These are phyloP conservation scores for Temnothorax unifasciatus DNA, from an alignment of 2,888 invertebrate species.

Conservation along the genomic window DNA sequence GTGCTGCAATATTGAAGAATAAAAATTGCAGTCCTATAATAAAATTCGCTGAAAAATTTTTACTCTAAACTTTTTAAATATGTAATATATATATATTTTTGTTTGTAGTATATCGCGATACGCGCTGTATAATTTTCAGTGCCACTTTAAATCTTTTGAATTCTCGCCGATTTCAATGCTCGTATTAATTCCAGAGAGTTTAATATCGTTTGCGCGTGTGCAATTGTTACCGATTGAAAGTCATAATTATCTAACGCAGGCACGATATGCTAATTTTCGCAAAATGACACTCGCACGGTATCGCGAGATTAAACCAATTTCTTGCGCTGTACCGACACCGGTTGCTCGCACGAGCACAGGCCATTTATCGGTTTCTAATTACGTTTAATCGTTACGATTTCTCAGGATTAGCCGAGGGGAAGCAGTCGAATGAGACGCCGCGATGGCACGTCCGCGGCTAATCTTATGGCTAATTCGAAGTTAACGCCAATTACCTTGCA, in stretches of 20 bases:
- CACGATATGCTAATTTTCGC: slow-evolving; percentile 27
- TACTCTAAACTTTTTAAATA: no score
- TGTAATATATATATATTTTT: background rate
- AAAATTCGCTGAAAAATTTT: slow-evolving; percentile 4
- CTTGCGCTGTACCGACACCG: slow-evolving; percentile 53
- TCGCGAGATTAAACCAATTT: slow-evolving; percentile 63
- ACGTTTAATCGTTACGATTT: slow-evolving; percentile 73
- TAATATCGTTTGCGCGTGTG: background rate
- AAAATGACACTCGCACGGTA: slow-evolving; percentile 33
- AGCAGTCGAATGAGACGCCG: slow-evolving; percentile 65
- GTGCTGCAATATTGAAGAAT: background rate
- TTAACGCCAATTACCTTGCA: slow-evolving; percentile 65
- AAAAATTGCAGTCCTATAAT: background rate
- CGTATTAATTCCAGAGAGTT: background rate
- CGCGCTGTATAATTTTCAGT: background rate
- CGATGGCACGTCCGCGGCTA: slow-evolving; percentile 71
- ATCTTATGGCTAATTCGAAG: slow-evolving; percentile 71
- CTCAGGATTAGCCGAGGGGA: slow-evolving; percentile 70
- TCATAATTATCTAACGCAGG: background rate
- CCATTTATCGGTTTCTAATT: slow-evolving; percentile 76
- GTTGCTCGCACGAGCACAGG: slow-evolving; percentile 51
- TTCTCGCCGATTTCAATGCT: background rate
- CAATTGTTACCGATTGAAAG: background rate
- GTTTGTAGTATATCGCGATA: background rate
- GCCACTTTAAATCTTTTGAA: background rate